These are phyloP conservation scores for Todus mexicanus DNA, from an alignment of 2,797 vertebrate genomes.

Conservation along the genomic window DNA sequence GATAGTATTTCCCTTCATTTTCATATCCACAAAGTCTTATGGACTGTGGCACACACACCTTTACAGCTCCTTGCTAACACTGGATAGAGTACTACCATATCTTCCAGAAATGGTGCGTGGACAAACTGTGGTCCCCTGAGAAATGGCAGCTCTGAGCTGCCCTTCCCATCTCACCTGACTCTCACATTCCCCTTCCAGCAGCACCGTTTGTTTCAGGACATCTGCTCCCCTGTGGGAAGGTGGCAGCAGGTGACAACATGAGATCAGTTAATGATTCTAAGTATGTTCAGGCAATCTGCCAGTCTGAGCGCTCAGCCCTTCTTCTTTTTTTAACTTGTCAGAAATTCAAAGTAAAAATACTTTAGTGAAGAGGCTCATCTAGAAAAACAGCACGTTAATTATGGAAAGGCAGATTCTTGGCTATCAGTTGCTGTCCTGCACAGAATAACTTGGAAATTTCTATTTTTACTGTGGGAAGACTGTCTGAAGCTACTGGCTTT, in stretches of 20 bases:
- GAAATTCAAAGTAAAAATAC: conserved; percentile 20
- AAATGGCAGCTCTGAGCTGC: background rate
- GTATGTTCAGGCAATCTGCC: conserved; percentile 39
- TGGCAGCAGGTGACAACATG: conserved; percentile 8
- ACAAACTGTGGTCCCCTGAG: background rate
- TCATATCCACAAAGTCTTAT: background rate
- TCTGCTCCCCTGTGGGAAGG: conserved; percentile 32
- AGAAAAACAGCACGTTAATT: conserved; percentile 10
- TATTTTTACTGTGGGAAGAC: background rate
- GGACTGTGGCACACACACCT: background rate
- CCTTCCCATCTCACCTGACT: background rate
- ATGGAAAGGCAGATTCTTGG: conserved; percentile 47
- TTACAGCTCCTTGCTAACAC: background rate
- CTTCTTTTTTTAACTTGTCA: conserved; percentile 20
- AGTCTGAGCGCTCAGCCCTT: background rate
- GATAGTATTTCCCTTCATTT: background rate
- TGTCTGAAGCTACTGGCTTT: conserved; percentile 17
- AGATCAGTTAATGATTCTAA: conserved; percentile 11
- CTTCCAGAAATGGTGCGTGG: background rate
- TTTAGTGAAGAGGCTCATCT: background rate
- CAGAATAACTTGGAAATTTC: background rate
- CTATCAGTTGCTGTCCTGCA: conserved; percentile 7
- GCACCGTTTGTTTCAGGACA: background rate
- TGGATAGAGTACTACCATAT: fast-evolving
- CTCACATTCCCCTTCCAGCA: background rate